These are phyloP conservation scores for Palythoa grandis DNA, from an alignment of 92 coral and sea anemone genomes.

Conservation along the genomic window DNA sequence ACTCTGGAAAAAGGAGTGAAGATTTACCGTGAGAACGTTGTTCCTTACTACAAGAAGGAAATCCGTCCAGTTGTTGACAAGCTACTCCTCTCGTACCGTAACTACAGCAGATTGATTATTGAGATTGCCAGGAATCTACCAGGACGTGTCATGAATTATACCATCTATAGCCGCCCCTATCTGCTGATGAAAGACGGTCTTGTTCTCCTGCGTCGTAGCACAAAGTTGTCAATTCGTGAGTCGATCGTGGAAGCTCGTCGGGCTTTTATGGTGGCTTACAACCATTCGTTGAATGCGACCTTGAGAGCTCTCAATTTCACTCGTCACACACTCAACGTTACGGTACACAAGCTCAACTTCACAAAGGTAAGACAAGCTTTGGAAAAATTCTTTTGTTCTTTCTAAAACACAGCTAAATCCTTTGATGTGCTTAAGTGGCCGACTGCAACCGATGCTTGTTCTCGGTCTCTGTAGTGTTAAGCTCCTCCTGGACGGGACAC, in stretches of 20 bases:
- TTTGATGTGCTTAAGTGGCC: too few relatives aligned
- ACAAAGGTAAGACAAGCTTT: conserved; percentile 44
- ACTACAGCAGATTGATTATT: conserved; percentile 57
- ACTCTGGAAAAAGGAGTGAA: conserved; percentile 68
- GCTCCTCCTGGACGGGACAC: too few relatives aligned
- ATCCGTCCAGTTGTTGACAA: conserved; percentile 62
- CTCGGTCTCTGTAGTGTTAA: too few relatives aligned
- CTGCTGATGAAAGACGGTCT: conserved; percentile 49
- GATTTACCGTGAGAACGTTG: conserved; percentile 63
- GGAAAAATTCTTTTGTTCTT: too few relatives aligned
- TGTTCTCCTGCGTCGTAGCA: conserved; percentile 59
- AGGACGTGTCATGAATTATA: conserved; percentile 43
- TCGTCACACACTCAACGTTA: conserved; percentile 41
- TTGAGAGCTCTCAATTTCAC: conserved; percentile 62
- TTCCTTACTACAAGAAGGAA: conserved; percentile 73
- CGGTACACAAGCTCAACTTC: conserved; percentile 56
- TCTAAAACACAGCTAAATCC: too few relatives aligned
- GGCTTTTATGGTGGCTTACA: conserved; percentile 58
- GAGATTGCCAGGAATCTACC: conserved; percentile 60
- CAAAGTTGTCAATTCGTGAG: conserved; percentile 78
- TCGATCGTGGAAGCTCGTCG: conserved; percentile 61
- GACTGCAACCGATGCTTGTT: too few relatives aligned
- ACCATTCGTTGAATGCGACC: conserved; percentile 63
- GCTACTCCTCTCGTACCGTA: conserved; percentile 67
- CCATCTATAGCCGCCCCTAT: conserved; percentile 64